phyloP scores from a whole-genome alignment of 2,113 vertebrate genomes.

The Elachura formosa region DNA sequence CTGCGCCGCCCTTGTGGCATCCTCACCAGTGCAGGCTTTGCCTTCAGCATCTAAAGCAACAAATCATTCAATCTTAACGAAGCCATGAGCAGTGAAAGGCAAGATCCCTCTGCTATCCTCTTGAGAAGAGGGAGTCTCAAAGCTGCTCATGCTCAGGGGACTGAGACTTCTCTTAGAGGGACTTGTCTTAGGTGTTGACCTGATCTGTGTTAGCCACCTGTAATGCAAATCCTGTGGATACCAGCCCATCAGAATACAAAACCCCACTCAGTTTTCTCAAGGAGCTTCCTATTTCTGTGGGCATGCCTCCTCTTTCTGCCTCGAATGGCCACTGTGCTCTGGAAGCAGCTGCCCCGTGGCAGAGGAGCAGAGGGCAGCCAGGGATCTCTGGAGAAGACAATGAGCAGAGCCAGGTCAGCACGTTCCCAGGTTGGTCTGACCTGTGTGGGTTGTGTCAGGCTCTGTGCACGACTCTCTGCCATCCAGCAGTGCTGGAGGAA shows the following conservation, averaged over 20 bases:
- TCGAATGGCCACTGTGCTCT: neutral
- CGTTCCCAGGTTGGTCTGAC: neutral
- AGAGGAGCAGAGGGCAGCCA: neutral
- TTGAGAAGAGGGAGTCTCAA: neutral
- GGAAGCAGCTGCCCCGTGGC: neutral
- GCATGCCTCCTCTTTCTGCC: neutral
- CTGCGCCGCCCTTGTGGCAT: neutral
- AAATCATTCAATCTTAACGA: neutral
- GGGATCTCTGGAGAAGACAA: neutral
- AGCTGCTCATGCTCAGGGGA: neutral
- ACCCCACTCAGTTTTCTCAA: neutral
- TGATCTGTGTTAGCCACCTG: neutral
- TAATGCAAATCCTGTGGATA: neutral
- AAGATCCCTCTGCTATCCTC: neutral
- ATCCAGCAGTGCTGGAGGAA: neutral
- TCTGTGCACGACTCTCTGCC: fast-evolving
- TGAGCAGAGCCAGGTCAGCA: neutral
- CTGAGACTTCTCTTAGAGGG: neutral
- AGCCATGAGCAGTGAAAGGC: neutral
- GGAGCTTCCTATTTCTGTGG: neutral
- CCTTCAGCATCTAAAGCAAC: slow-evolving; percentile 69
- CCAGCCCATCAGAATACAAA: neutral
- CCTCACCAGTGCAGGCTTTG: slow-evolving; percentile 48
- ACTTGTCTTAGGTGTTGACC: too few relatives aligned
- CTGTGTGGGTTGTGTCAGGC: neutral